Evolutionary conservation across 2,113 vertebrate species (phyloP).

Genomic region (Carollia perspicillata): DNA sequence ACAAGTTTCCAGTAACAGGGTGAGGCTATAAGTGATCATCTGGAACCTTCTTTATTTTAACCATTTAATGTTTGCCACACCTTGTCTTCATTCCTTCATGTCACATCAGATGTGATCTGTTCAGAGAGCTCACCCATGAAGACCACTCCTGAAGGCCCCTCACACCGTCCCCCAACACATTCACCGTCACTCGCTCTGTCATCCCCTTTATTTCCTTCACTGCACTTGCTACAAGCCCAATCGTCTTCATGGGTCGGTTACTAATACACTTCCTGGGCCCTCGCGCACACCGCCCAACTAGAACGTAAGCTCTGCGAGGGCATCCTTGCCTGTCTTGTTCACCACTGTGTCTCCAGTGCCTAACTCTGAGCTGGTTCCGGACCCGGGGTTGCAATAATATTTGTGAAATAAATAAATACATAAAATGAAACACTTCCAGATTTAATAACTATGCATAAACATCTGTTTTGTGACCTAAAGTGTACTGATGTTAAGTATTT

Average conservation of each 20-base stretch:
- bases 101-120: neutral
- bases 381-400: neutral
- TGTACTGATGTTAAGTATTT: neutral
- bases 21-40: neutral
- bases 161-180: neutral
- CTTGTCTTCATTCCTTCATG: neutral
- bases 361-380: neutral
- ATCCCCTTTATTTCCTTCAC: neutral
- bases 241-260: neutral
- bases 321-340: neutral
- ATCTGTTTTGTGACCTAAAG: neutral
- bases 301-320: neutral
- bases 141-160: too few species aligned
- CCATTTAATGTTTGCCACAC: neutral
- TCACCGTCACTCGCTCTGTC: neutral
- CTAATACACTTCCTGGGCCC: rapidly evolving
- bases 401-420: neutral
- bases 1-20: neutral
- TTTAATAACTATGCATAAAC: neutral
- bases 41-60: neutral
- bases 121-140: neutral
- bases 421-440: neutral
- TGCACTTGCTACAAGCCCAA: neutral
- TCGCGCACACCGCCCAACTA: neutral
- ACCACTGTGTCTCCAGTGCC: neutral